These are phyloP conservation scores for Furcifer pardalis DNA, from an alignment of 2,797 vertebrate genomes.

Conservation along the genomic window DNA sequence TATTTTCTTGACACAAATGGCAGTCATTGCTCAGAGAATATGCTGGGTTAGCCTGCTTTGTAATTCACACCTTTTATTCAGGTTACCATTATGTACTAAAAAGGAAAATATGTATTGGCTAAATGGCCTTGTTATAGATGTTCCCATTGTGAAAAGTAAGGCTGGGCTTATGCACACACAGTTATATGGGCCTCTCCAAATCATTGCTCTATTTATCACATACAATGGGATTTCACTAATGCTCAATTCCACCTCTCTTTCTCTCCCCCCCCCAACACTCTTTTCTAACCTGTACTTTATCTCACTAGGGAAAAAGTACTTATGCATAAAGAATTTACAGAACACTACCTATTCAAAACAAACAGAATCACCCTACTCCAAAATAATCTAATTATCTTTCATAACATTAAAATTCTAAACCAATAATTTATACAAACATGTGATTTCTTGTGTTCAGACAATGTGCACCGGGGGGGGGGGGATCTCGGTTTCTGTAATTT, in stretches of 20 bases:
- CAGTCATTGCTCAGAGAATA: constrained; percentile 76
- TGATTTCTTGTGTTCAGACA: background rate
- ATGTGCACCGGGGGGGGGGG: too few species aligned
- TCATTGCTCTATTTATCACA: constrained; percentile 31
- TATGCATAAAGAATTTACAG: background rate
- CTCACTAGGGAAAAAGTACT: background rate
- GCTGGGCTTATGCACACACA: accelerated
- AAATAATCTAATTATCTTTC: background rate
- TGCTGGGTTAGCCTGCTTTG: constrained; percentile 75
- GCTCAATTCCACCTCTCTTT: constrained; percentile 30
- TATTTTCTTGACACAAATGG: constrained; percentile 82
- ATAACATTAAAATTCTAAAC: background rate
- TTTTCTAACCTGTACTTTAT: background rate
- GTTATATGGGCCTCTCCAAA: constrained; percentile 40
- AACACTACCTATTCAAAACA: constrained; percentile 33
- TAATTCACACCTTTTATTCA: constrained; percentile 82
- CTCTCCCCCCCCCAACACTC: constrained; percentile 25
- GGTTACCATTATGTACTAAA: constrained; percentile 76
- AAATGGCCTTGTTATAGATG: constrained; percentile 65
- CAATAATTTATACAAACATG: background rate
- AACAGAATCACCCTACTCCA: constrained; percentile 12
- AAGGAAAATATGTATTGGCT: constrained; percentile 77
- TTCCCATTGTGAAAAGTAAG: constrained; percentile 41
- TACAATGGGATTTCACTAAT: constrained; percentile 44
- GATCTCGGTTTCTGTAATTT: too few species aligned